phyloP scores from a whole-genome alignment of 1,140 invertebrate species.

The Saccostrea glomerata region DNA sequence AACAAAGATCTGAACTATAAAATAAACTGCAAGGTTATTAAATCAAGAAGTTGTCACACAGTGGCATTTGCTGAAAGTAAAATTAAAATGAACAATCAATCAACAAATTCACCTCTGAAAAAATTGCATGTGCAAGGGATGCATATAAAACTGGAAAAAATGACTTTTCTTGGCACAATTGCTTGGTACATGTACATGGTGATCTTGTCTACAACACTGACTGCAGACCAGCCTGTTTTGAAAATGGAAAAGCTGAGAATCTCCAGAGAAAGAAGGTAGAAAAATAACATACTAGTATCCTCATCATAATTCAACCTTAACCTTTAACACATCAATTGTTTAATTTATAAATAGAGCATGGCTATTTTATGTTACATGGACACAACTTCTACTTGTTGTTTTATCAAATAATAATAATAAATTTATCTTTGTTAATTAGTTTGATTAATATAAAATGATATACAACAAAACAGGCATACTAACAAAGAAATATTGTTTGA shows the following conservation, averaged over 20 bases:
- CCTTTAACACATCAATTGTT: no score
- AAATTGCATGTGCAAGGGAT: not conserved
- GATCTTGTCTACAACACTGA: not conserved
- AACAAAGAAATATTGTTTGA: not conserved
- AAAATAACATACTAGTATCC: not conserved
- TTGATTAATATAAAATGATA: not conserved
- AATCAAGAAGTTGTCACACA: not conserved
- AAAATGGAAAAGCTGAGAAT: not conserved
- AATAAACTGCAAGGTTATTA: not conserved
- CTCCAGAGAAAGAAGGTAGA: not conserved
- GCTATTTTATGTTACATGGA: not conserved
- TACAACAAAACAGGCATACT: not conserved
- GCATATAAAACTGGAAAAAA: slow-evolving; percentile 15
- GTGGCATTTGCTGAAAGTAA: not conserved
- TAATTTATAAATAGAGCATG: no score
- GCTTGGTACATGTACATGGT: slow-evolving; percentile 27
- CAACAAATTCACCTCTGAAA: not conserved
- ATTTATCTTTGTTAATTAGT: not conserved
- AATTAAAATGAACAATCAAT: not conserved
- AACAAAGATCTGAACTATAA: not conserved
- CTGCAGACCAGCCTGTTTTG: not conserved
- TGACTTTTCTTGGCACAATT: slow-evolving; percentile 15
- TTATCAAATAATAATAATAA: not conserved
- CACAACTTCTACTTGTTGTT: slow-evolving; percentile 1
- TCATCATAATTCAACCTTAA: no score